phyloP scores from a whole-genome alignment of 1,140 invertebrate species.

The Pinna nobilis region DNA sequence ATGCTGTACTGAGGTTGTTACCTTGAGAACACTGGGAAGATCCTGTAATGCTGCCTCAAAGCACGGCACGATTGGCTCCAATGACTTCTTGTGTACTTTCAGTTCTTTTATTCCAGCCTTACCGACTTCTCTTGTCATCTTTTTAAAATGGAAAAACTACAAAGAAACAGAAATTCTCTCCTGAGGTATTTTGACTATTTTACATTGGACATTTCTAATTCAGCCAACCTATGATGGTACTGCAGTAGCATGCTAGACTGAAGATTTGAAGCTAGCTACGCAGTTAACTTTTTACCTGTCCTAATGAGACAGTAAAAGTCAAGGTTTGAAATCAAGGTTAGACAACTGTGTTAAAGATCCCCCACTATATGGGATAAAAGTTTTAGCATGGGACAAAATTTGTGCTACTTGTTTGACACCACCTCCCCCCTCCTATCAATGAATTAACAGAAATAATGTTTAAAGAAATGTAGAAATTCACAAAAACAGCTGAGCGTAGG shows the following conservation, averaged over 20 bases:
- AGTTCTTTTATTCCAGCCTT: constrained; percentile 57
- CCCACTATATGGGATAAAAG: too few relatives aligned
- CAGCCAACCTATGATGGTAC: not conserved
- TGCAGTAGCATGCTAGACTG: not conserved
- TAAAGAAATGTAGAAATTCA: too few relatives aligned
- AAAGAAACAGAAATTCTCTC: constrained; percentile 25
- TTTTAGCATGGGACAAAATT: too few relatives aligned
- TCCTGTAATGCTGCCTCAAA: constrained; percentile 59
- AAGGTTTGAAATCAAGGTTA: too few relatives aligned
- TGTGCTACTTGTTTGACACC: too few relatives aligned
- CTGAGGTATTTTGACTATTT: not conserved
- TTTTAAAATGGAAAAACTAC: constrained; percentile 70
- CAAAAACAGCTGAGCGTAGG: too few relatives aligned
- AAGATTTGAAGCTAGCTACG: not conserved
- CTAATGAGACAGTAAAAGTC: too few relatives aligned
- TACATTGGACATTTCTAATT: not conserved
- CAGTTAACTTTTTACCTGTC: too few relatives aligned
- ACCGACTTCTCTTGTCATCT: constrained; percentile 66
- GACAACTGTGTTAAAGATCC: too few relatives aligned
- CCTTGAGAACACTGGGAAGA: constrained; percentile 27
- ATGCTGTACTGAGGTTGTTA: too few relatives aligned
- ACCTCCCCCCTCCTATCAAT: too few relatives aligned
- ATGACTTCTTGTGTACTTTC: constrained; percentile 49
- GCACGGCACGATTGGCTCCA: constrained; percentile 55
- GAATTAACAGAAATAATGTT: too few relatives aligned